Conservation (phyloP, 2,797 vertebrate species). For the Psittacula derbiana region DNA sequence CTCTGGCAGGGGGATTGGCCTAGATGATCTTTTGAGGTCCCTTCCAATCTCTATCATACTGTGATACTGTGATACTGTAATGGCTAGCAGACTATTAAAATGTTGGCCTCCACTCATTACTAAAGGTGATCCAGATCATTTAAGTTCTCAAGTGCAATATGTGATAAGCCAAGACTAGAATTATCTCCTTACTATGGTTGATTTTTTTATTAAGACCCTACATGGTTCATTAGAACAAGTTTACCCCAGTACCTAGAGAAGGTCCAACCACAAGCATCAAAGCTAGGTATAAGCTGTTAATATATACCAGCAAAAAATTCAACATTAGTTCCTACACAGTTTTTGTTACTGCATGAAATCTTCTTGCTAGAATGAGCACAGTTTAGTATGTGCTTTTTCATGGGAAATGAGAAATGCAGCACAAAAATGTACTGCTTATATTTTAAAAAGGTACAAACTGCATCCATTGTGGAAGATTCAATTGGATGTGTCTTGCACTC, state of each 20-base stretch:
- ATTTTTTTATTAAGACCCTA: background rate
- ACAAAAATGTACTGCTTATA: background rate
- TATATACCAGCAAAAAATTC: background rate
- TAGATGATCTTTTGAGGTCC: too few relatives aligned
- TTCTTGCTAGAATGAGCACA: background rate
- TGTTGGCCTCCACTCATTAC: background rate
- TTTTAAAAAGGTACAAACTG: background rate
- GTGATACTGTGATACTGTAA: too few relatives aligned
- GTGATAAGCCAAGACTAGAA: background rate
- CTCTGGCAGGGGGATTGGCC: too few relatives aligned
- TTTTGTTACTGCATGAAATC: background rate
- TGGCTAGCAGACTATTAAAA: background rate
- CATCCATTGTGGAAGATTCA: background rate
- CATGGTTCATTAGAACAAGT: background rate
- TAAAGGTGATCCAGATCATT: background rate
- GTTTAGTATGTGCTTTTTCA: background rate
- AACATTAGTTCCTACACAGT: background rate
- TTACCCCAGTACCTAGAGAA: background rate
- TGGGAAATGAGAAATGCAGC: background rate
- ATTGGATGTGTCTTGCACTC: background rate
- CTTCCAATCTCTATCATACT: too few relatives aligned
- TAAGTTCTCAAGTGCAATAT: background rate
- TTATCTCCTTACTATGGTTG: background rate
- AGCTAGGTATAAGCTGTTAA: background rate
- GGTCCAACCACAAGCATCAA: background rate